Evolutionary conservation across 37 sponge, comb jelly and placozoan species (phyloP).

Genomic region (Mnemiopsis leidyi): DNA sequence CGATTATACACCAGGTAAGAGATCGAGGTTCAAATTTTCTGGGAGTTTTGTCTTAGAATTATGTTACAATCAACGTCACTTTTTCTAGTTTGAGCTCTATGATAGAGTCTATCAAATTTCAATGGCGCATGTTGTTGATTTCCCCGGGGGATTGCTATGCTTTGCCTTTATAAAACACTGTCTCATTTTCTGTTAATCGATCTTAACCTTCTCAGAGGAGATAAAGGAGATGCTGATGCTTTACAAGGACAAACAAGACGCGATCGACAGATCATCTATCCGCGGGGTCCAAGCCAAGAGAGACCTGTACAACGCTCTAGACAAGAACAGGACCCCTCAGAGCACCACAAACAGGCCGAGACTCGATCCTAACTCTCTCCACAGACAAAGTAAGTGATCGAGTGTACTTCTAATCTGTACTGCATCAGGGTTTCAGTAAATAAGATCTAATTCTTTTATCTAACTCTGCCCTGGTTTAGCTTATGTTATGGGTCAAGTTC

Average conservation of each 20-base stretch:
- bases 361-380: background rate
- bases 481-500: too few species aligned
- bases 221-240: background rate
- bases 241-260: slow-evolving; percentile 33
- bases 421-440: too few species aligned
- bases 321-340: background rate
- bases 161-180: too few species aligned
- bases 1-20: slow-evolving; percentile 1
- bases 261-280: slow-evolving; percentile 12
- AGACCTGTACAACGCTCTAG: slow-evolving; percentile 33
- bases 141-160: too few species aligned
- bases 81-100: too few species aligned
- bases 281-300: background rate
- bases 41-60: background rate
- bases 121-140: too few species aligned
- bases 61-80: too few species aligned
- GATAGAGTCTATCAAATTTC: too few species aligned
- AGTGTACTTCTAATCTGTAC: too few species aligned
- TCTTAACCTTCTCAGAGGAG: background rate
- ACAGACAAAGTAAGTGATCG: background rate
- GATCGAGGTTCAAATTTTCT: background rate
- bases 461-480: too few species aligned
- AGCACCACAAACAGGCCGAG: background rate
- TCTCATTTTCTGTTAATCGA: background rate
- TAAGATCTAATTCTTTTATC: too few species aligned